Base-by-base conservation (phyloP, 2,888 invertebrate genomes). In the Drosophila rellima region DNA sequence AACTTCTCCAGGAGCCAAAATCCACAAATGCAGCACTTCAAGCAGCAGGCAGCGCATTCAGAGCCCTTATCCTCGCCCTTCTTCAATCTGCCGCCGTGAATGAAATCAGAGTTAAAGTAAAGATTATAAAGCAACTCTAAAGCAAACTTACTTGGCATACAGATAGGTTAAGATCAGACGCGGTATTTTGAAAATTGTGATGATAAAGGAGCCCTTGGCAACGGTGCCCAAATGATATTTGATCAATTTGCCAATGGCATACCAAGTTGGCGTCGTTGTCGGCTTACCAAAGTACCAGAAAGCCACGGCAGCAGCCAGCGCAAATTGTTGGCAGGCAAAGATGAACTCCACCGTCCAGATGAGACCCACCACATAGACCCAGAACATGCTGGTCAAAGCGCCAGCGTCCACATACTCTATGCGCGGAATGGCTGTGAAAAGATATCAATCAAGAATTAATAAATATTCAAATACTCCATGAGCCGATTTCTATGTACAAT, bases 261-360 rank as follows among this genome's bases (percentile, higher is more conserved):
- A 92, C 51, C 87, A 57, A 1, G 92, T 92, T 1, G 96, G 96
- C 0, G 95, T 94, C 26, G 95, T 94, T 71, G 95, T 95, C 60
- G 95, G 95, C 33, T 96, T 95, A 86, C 95, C 95, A 82, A 99
- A 98, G 92, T 98, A 98, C 98, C 98, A 99, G 86, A 96, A 96
- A 0, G 98, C 97, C 1, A 98, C 98, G 18, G 98, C 95, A 11
- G 98, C 98, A 17, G 98, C 97, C 71, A 98, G 95, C 2, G 98
- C 96, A 95, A 98, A 97, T 91, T 97, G 97, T 92, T 98, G 98
- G 90, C 98, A 98, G 13, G 97, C 98, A 82, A 98, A 95, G 80
- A 98, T 97, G 91, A 98, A 98, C 93, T 99, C 98, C 26, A 97
- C 96, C 11, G 96, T 96, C 98, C 98, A 99, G 74, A 99, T 95